Percentiles rank a stretch among this genome's conserved stretches.
phyloP scores from a whole-genome alignment of 2,113 vertebrate genomes.

The Salminus brasiliensis region DNA sequence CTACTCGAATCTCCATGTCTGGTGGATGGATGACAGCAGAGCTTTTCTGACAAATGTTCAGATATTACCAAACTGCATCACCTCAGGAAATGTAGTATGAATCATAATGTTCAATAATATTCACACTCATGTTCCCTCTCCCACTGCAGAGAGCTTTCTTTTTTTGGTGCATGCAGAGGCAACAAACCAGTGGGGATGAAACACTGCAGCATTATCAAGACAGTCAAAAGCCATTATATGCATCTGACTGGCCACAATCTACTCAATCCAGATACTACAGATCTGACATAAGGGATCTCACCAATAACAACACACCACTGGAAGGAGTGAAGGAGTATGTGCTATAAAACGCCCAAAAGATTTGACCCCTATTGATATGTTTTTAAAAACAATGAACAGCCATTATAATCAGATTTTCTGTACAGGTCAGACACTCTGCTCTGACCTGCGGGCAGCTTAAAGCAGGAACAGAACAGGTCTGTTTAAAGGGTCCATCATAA shows the following conservation, averaged over 20 bases:
- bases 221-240: neutral
- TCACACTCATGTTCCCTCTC: neutral
- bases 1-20: too few relatives aligned
- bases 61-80: neutral
- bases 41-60: neutral
- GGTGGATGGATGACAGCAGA: too few relatives aligned
- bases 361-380: too few relatives aligned
- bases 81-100: neutral
- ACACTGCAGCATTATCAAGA: neutral
- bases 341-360: too few relatives aligned
- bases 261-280: neutral
- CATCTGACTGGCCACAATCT: neutral
- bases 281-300: neutral
- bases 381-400: too few relatives aligned
- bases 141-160: neutral
- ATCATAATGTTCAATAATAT: neutral
- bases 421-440: neutral
- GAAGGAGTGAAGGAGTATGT: neutral
- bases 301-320: neutral
- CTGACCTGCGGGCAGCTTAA: neutral
- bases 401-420: too few relatives aligned
- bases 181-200: neutral
- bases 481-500: neutral
- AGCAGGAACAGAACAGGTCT: neutral
- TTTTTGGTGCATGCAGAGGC: neutral